A percentile compares a stretch with the other conserved stretches of the same genome.
Conservation (phyloP, 2,888 invertebrate genomes). For the Omphaloscelis lunosa region DNA sequence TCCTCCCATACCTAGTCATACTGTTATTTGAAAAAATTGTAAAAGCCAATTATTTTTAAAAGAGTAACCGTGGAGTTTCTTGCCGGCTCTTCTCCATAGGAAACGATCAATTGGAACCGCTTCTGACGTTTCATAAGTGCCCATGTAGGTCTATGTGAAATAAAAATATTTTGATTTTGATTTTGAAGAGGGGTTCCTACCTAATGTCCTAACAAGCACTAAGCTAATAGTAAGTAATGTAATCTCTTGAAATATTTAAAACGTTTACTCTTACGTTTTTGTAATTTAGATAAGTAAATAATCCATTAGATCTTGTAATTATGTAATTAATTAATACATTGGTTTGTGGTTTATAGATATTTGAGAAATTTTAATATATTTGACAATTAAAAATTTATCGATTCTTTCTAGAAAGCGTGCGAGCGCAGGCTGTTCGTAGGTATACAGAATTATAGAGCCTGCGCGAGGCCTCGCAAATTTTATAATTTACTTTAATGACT, state of each 20-base stretch:
- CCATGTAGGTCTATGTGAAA: too few species aligned
- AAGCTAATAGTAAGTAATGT: too few species aligned
- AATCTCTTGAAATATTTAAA: not conserved
- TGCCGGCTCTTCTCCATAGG: too few species aligned
- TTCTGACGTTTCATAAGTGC: too few species aligned
- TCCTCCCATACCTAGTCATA: too few species aligned
- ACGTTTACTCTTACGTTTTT: conserved; percentile 15
- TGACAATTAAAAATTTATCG: not conserved
- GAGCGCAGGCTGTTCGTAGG: not conserved
- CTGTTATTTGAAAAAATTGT: too few species aligned
- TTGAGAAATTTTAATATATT: conserved; percentile 30
- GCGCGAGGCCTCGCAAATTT: conserved; percentile 10
- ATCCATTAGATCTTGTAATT: conserved; percentile 7
- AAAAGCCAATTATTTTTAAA: too few species aligned
- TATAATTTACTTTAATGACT: conserved; percentile 28
- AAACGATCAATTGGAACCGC: too few species aligned
- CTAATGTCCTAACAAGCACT: not conserved
- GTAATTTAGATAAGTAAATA: conserved; percentile 34
- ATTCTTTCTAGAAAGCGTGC: conserved; percentile 33
- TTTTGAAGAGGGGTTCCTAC: not conserved
- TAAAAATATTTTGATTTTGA: too few species aligned
- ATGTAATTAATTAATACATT: conserved; percentile 12
- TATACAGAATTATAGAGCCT: conserved; percentile 5
- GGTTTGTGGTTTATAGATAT: conserved; percentile 26
- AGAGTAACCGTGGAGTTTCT: too few species aligned